These are phyloP conservation scores for Zosterops hypoxanthus DNA, from an alignment of 2,113 vertebrate genomes.

Conservation along the genomic window DNA sequence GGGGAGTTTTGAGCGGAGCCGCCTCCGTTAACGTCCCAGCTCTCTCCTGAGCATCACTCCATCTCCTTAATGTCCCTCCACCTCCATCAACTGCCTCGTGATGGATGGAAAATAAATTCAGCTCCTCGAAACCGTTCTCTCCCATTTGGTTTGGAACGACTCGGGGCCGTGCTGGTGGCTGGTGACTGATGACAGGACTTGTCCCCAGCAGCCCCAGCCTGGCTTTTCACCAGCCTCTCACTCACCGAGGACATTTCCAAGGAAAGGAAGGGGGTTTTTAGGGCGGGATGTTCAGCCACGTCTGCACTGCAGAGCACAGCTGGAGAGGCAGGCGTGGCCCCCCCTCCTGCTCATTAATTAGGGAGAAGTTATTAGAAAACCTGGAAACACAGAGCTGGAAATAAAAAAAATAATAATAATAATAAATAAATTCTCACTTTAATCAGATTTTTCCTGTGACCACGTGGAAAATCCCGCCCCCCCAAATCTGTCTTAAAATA, in stretches of 20 bases:
- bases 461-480: background rate
- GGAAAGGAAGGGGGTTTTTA: background rate
- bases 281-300: background rate
- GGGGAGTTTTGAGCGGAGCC: background rate
- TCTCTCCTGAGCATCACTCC: constrained; percentile 38
- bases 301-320: background rate
- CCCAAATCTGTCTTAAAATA: background rate
- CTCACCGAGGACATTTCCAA: background rate
- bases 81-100: background rate
- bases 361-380: background rate
- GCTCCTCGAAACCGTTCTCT: background rate
- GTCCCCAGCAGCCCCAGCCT: constrained; percentile 12
- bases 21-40: background rate
- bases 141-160: background rate
- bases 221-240: constrained; percentile 17
- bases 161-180: background rate
- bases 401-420: background rate
- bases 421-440: background rate
- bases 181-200: constrained; percentile 33
- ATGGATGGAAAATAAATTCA: constrained; percentile 2
- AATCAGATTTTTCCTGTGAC: background rate
- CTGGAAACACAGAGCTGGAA: background rate
- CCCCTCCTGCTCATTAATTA: background rate
- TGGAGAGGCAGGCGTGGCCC: background rate
- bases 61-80: background rate